Percentiles rank a stretch among this genome's conserved stretches.
phyloP scores from a whole-genome alignment of 2,797 vertebrate species.

The Peromyscus nudipes region DNA sequence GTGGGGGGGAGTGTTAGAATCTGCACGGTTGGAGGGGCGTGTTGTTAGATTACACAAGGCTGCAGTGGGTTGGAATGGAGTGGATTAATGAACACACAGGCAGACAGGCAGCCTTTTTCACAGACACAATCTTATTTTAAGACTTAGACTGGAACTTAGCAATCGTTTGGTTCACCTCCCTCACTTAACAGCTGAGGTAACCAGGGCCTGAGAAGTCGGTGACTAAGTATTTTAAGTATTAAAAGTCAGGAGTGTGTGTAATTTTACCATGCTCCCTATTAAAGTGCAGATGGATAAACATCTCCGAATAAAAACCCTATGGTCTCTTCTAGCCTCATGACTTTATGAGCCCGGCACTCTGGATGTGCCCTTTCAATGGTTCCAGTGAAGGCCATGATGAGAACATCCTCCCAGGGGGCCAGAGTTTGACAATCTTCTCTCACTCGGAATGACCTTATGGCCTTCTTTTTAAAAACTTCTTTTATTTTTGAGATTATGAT shows the following conservation, averaged over 20 bases:
- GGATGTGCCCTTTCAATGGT: conserved; percentile 20
- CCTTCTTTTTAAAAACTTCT: not conserved
- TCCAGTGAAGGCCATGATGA: not conserved
- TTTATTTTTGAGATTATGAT: not conserved
- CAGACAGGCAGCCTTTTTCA: not conserved
- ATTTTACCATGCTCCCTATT: conserved; percentile 62
- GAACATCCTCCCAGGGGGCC: conserved; percentile 22
- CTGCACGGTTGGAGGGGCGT: not conserved
- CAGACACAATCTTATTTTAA: not conserved
- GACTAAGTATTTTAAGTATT: conserved; percentile 25
- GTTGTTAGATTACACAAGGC: not conserved
- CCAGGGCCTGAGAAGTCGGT: not conserved
- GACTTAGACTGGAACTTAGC: not conserved
- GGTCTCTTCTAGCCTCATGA: conserved; percentile 23
- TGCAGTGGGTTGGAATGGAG: not conserved
- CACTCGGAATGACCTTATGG: not conserved
- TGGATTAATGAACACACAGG: not conserved
- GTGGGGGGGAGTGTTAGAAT: not conserved
- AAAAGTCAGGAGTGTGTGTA: conserved; percentile 46
- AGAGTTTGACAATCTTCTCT: conserved; percentile 8
- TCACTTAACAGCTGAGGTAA: conserved; percentile 22
- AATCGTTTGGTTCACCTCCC: not conserved
- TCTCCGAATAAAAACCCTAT: conserved; percentile 20
- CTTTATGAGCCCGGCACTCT: not conserved
- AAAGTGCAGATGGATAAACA: conserved; percentile 65